These are phyloP conservation scores for Stercorarius parasiticus DNA, from an alignment of 2,113 vertebrate genomes.

Conservation along the genomic window DNA sequence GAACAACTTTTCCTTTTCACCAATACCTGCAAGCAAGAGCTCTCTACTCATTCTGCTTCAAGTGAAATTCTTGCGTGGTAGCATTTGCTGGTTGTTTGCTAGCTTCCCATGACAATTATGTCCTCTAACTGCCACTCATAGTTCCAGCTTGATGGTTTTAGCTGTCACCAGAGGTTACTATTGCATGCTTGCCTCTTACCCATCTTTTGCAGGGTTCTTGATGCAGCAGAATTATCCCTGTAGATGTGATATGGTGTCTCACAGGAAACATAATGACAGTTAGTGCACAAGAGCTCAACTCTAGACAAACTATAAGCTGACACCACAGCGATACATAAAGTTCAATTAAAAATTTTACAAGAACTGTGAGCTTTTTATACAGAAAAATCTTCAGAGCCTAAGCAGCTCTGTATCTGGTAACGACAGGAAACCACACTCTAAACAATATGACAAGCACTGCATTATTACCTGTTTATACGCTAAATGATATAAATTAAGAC, in stretches of 20 bases:
- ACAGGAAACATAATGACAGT: background rate
- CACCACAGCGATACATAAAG: rapidly evolving
- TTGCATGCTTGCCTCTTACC: background rate
- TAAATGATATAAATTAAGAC: conserved; percentile 7
- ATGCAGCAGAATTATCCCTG: background rate
- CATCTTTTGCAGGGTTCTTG: background rate
- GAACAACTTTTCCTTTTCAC: background rate
- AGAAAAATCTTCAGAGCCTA: background rate
- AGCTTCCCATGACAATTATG: background rate
- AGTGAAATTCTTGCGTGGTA: background rate
- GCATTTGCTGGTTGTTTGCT: background rate
- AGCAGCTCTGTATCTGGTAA: background rate
- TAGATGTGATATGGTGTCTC: background rate
- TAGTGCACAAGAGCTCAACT: background rate
- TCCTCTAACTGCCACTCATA: background rate
- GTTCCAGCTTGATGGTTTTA: background rate
- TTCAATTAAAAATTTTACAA: background rate
- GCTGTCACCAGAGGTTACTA: conserved; percentile 2
- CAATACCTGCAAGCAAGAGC: background rate
- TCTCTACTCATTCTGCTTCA: background rate
- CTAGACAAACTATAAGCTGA: background rate
- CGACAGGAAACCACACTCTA: background rate
- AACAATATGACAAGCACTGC: background rate
- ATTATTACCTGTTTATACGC: background rate
- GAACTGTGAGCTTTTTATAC: background rate